These are phyloP conservation scores for Grus americana DNA, from an alignment of 2,113 vertebrate genomes.

Conservation along the genomic window DNA sequence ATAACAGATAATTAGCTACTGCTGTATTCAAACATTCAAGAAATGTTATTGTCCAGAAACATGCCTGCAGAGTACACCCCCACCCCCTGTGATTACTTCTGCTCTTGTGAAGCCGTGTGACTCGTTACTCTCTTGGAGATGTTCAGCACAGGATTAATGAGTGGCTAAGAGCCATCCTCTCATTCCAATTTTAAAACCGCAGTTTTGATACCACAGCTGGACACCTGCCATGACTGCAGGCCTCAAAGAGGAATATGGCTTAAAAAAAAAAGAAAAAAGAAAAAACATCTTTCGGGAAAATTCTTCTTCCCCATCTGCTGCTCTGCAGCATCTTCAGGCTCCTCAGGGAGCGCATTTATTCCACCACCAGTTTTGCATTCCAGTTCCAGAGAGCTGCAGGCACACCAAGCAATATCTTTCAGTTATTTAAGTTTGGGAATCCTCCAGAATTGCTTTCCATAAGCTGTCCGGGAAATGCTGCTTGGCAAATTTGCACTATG, in stretches of 20 bases:
- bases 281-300: not conserved
- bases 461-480: slow-evolving; percentile 20
- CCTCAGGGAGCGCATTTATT: not conserved
- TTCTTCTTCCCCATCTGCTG: not conserved
- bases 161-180: slow-evolving; percentile 41
- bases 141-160: slow-evolving; percentile 36
- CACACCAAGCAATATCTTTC: not conserved
- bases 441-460: not conserved
- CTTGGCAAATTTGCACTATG: not conserved
- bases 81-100: rapidly evolving
- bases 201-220: slow-evolving; percentile 64
- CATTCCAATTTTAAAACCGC: slow-evolving; percentile 23
- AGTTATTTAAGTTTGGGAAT: slow-evolving; percentile 12
- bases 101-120: not conserved
- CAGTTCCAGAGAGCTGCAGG: slow-evolving; percentile 3
- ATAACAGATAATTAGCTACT: not conserved
- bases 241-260: slow-evolving; percentile 15
- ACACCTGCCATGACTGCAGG: slow-evolving; percentile 70
- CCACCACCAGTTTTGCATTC: slow-evolving; percentile 14
- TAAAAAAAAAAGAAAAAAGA: not conserved
- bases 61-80: not conserved
- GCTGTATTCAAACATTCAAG: not conserved
- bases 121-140: slow-evolving; percentile 39
- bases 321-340: not conserved
- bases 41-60: not conserved